A percentile compares a stretch with the other conserved stretches of the same genome.
These are phyloP conservation scores for Percina caprodes DNA, from an alignment of 2,113 vertebrate genomes.

Conservation along the genomic window DNA sequence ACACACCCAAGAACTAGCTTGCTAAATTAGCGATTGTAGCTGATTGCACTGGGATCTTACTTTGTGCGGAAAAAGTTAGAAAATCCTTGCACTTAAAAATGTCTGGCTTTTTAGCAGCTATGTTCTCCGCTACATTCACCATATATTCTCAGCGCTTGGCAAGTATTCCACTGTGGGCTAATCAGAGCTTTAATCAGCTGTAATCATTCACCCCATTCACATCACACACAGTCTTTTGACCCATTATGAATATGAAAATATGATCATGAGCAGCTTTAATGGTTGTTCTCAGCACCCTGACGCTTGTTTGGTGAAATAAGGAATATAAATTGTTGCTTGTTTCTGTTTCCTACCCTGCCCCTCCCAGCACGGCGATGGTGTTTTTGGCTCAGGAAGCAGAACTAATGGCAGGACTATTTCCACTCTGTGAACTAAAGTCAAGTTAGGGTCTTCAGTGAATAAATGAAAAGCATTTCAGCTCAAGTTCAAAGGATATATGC, in stretches of 20 bases:
- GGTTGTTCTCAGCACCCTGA: neutral
- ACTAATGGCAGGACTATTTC: constrained; percentile 44
- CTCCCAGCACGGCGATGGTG: fast-evolving
- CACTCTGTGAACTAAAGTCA: constrained; percentile 14
- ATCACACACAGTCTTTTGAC: neutral
- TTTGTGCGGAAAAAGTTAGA: neutral
- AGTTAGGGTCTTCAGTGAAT: constrained; percentile 17
- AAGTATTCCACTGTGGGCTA: neutral
- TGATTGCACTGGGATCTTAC: neutral
- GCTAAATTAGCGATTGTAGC: neutral
- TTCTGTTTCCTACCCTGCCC: neutral
- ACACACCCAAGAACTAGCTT: neutral
- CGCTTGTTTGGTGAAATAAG: neutral
- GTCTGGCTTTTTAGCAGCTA: neutral
- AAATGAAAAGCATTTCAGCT: neutral
- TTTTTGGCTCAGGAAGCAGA: constrained; percentile 44
- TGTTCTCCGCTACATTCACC: neutral
- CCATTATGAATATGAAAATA: neutral
- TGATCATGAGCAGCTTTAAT: neutral
- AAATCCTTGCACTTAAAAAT: neutral
- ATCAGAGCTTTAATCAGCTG: neutral
- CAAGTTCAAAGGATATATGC: neutral
- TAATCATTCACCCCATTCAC: neutral
- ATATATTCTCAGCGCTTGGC: neutral
- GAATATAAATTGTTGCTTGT: neutral